Evolutionary conservation across 1,140 invertebrate genomes (phyloP).

Genomic region (Ceratina australensis): DNA sequence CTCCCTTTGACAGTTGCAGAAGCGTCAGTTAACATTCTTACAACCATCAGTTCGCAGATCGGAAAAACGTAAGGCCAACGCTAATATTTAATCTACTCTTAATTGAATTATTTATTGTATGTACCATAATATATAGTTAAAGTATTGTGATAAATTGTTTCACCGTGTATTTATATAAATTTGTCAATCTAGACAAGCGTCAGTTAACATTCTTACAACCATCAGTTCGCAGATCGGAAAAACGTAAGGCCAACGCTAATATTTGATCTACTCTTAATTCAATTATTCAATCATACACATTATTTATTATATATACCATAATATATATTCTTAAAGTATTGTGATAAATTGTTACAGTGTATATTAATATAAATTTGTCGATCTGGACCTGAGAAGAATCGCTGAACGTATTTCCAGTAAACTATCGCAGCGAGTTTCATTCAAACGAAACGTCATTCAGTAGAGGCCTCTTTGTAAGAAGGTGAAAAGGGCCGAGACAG

Average conservation of each 20-base stretch:
- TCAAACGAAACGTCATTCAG: slow-evolving; percentile 15
- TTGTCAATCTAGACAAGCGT: background rate
- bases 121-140: too few relatives aligned
- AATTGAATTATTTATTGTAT: too few relatives aligned
- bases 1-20: slow-evolving; percentile 39
- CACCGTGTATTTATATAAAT: background rate
- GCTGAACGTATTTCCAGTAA: background rate
- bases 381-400: background rate
- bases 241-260: background rate
- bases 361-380: background rate
- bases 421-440: slow-evolving; percentile 9
- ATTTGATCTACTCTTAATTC: background rate
- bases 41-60: background rate
- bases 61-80: background rate
- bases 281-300: too few relatives aligned
- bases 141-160: too few relatives aligned
- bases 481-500: slow-evolving; percentile 66
- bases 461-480: slow-evolving; percentile 64
- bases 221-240: background rate
- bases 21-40: background rate
- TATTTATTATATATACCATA: too few relatives aligned
- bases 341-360: too few relatives aligned
- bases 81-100: background rate
- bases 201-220: background rate
- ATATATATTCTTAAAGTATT: too few relatives aligned